These are phyloP conservation scores for Phrynocephalus guinanensis DNA, from an alignment of 2,797 vertebrate species.

Conservation along the genomic window DNA sequence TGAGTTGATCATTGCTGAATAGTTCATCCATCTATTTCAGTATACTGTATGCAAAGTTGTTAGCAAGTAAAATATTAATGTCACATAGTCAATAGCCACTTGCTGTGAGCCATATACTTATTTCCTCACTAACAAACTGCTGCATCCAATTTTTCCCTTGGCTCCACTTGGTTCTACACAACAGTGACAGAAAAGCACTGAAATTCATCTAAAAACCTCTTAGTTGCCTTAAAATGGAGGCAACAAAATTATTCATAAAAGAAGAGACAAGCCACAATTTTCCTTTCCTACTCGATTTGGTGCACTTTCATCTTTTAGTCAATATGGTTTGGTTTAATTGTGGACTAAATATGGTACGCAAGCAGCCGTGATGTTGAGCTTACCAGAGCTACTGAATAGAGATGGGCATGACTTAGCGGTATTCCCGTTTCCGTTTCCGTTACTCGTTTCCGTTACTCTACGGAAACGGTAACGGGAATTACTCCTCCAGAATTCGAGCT, in stretches of 20 bases:
- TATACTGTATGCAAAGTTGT: constrained; percentile 25
- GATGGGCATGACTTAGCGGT: too few relatives aligned
- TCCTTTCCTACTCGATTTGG: not conserved
- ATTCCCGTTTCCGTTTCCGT: too few relatives aligned
- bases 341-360: not conserved
- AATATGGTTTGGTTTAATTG: not conserved
- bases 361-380: not conserved
- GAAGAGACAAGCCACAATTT: not conserved
- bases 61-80: constrained; percentile 57
- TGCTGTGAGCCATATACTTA: constrained; percentile 34
- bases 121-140: not conserved
- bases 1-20: constrained; percentile 45
- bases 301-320: not conserved
- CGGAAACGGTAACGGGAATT: too few relatives aligned
- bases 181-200: constrained; percentile 39
- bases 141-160: constrained; percentile 43
- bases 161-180: constrained; percentile 16
- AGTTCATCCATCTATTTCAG: constrained; percentile 42
- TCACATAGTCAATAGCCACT: constrained; percentile 46
- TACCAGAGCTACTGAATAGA: not conserved
- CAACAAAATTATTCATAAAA: not conserved
- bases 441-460: too few relatives aligned
- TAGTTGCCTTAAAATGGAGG: constrained; percentile 13
- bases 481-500: too few relatives aligned
- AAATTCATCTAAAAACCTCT: constrained; percentile 11